phyloP scores from a whole-genome alignment of 37 sponge, comb jelly and placozoan species.

The Dysidea cf. avara region DNA sequence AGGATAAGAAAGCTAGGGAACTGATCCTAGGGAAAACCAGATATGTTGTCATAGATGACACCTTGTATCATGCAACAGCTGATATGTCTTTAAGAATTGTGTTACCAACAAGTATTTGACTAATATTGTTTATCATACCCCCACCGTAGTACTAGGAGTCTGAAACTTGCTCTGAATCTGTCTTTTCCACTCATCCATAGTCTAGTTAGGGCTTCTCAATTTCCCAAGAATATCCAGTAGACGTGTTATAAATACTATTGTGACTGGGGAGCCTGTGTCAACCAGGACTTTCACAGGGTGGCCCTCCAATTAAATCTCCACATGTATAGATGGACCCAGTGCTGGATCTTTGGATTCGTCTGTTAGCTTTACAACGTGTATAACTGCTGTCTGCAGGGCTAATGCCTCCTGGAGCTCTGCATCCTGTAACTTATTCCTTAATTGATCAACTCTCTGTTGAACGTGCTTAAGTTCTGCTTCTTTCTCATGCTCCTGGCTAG shows the following conservation, averaged over 20 bases:
- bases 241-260: slow-evolving; percentile 26
- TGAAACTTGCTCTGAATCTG: neutral
- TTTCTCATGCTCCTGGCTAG: no score
- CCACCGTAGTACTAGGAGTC: slow-evolving; percentile 39
- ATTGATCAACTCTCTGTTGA: no score
- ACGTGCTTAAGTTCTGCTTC: neutral
- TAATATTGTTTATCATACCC: neutral
- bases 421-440: neutral
- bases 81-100: no score
- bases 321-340: slow-evolving; percentile 24
- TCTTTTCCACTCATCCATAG: slow-evolving; percentile 2
- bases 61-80: no score
- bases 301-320: slow-evolving; percentile 31
- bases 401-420: slow-evolving; percentile 1
- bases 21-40: no score
- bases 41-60: no score
- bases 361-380: neutral
- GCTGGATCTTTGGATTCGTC: neutral
- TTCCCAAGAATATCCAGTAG: neutral
- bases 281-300: neutral
- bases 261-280: slow-evolving; percentile 56
- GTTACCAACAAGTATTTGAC: slow-evolving; percentile 9
- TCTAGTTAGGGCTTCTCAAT: neutral
- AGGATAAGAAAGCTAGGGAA: no score
- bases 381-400: neutral